These are phyloP conservation scores for Sebastolobus alascanus DNA, from an alignment of 2,797 vertebrate species.

Conservation along the genomic window DNA sequence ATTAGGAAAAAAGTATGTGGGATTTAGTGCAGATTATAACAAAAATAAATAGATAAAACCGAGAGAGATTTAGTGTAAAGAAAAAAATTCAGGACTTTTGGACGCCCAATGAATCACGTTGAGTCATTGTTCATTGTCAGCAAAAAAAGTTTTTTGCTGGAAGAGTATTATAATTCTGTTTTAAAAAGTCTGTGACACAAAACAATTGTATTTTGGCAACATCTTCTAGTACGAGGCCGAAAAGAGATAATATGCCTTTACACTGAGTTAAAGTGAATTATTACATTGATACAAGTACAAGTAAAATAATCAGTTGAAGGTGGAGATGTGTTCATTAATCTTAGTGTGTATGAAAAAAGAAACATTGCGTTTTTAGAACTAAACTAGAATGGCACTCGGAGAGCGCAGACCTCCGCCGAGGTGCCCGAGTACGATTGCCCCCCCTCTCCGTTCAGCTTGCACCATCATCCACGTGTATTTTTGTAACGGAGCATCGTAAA, in stretches of 20 bases:
- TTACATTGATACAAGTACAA: not conserved
- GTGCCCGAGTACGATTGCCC: too few species aligned
- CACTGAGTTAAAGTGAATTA: not conserved
- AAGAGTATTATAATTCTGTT: not conserved
- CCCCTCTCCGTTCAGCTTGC: too few species aligned
- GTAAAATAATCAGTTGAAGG: not conserved
- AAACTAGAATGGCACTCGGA: not conserved
- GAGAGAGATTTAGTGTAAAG: not conserved
- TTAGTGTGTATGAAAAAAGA: not conserved
- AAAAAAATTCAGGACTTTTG: not conserved
- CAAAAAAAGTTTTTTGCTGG: constrained; percentile 1
- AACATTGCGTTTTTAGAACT: not conserved
- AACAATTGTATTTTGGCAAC: not conserved
- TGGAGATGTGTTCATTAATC: not conserved
- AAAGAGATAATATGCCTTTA: not conserved
- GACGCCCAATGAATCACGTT: not conserved
- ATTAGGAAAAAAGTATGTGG: constrained; percentile 13
- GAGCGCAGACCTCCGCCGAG: too few species aligned
- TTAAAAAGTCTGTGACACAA: not conserved
- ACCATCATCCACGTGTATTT: too few species aligned
- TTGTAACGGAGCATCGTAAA: too few species aligned
- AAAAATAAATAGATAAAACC: constrained; percentile 1
- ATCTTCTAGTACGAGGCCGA: not conserved
- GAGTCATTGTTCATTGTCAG: constrained; percentile 18
- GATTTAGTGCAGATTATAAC: constrained; percentile 9